Percentiles rank a stretch among this genome's conserved stretches.
These are phyloP conservation scores for Holotrichia oblita DNA, from an alignment of 1,140 invertebrate genomes.

Conservation along the genomic window DNA sequence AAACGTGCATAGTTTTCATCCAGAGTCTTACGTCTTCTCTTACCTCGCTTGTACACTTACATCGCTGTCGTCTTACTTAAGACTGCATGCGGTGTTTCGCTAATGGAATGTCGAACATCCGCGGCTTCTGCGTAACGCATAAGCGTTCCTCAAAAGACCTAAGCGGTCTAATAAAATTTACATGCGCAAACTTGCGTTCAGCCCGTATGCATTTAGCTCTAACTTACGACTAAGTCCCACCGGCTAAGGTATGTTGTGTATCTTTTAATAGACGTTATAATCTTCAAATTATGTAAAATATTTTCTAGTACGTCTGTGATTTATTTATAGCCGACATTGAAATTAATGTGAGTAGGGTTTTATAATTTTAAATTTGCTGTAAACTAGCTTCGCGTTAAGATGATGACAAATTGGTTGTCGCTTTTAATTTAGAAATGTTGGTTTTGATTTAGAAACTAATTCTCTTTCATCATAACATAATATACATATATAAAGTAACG, in stretches of 20 bases:
- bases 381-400: too few species aligned
- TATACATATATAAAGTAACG: too few species aligned
- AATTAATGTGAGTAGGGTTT: too few species aligned
- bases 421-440: too few species aligned
- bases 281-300: neutral
- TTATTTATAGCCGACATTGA: neutral
- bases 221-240: too few species aligned
- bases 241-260: neutral
- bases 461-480: too few species aligned
- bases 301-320: neutral
- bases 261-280: neutral
- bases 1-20: neutral
- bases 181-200: neutral
- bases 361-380: too few species aligned
- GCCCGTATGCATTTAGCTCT: too few species aligned
- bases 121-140: conserved; percentile 32
- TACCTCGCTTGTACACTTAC: neutral
- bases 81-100: conserved; percentile 23
- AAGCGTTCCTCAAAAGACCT: conserved; percentile 15
- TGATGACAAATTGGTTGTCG: too few species aligned
- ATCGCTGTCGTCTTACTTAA: conserved; percentile 22
- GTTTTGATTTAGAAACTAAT: too few species aligned
- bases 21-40: neutral
- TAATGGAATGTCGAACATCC: conserved; percentile 28
- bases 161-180: conserved; percentile 28